These are phyloP conservation scores for Leucoma salicis DNA, from an alignment of 2,888 invertebrate genomes.

Conservation along the genomic window DNA sequence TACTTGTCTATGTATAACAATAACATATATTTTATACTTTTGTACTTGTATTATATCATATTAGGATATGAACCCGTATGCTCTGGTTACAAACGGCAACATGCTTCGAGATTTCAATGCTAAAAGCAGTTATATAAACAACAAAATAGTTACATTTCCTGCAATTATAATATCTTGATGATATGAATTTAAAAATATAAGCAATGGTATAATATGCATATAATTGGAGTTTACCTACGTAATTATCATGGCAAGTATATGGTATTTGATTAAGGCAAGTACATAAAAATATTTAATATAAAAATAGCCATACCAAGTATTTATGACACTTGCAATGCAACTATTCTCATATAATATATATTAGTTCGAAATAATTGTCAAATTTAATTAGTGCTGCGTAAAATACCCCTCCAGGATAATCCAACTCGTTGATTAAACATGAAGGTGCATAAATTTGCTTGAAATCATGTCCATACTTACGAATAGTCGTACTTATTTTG, in stretches of 20 bases:
- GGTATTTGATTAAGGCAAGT: constrained; percentile 12
- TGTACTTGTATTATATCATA: too few species aligned
- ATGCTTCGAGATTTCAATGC: constrained; percentile 8
- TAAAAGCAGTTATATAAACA: constrained; percentile 33
- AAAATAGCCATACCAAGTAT: constrained; percentile 8
- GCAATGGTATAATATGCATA: constrained; percentile 33
- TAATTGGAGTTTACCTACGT: constrained; percentile 23
- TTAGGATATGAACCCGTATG: too few species aligned
- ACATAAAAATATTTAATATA: constrained; percentile 3
- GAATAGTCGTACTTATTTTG: constrained; percentile 16
- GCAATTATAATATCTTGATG: constrained; percentile 25
- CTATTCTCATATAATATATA: too few species aligned
- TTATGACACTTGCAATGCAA: too few species aligned
- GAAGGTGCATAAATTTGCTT: too few species aligned
- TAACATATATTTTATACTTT: too few species aligned
- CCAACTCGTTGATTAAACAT: too few species aligned
- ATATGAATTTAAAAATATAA: constrained; percentile 30
- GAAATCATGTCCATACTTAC: too few species aligned
- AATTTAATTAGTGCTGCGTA: too few species aligned
- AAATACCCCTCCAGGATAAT: too few species aligned
- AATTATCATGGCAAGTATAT: constrained; percentile 35
- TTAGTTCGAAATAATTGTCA: too few species aligned
- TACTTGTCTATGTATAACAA: too few species aligned
- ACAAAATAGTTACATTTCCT: constrained; percentile 34
- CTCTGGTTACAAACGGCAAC: constrained; percentile 12